Evolutionary conservation across 2,888 invertebrate species (phyloP).

Genomic region (Pandemis cinnamomeana): DNA sequence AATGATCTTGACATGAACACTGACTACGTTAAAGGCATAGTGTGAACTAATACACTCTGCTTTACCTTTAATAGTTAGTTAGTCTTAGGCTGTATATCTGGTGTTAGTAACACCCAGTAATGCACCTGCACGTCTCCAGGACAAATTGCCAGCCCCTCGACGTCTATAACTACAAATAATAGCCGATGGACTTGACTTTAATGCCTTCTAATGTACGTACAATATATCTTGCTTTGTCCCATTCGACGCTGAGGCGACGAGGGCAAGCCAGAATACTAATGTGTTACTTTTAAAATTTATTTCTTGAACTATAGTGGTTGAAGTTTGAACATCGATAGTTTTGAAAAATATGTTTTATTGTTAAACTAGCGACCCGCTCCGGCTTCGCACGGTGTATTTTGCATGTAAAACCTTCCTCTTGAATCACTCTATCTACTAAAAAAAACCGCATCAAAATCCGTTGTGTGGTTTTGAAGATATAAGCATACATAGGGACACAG

Average conservation of each 20-base stretch:
- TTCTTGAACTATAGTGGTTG: conserved; percentile 58
- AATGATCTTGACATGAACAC: too few species aligned
- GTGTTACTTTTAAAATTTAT: conserved; percentile 80
- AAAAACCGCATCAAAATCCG: too few species aligned
- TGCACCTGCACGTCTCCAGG: background rate
- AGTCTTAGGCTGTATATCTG: background rate
- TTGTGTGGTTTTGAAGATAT: too few species aligned
- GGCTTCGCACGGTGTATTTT: too few species aligned
- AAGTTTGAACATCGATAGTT: conserved; percentile 7
- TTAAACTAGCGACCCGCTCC: too few species aligned
- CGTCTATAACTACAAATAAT: conserved; percentile 33
- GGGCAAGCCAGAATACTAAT: conserved; percentile 79
- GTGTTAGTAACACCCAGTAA: background rate
- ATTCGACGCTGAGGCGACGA: conserved; percentile 69
- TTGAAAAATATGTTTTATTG: too few species aligned
- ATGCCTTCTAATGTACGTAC: conserved; percentile 63
- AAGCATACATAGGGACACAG: too few species aligned
- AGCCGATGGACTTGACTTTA: conserved; percentile 56
- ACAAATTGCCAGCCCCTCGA: conserved; percentile 11
- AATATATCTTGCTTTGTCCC: conserved; percentile 80
- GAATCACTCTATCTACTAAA: too few species aligned
- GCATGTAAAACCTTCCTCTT: too few species aligned
- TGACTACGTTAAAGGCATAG: too few species aligned
- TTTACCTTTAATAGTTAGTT: too few species aligned
- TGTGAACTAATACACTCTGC: too few species aligned